Evolutionary conservation across 2,888 invertebrate genomes (phyloP).

Genomic region (Tipula helvola): DNA sequence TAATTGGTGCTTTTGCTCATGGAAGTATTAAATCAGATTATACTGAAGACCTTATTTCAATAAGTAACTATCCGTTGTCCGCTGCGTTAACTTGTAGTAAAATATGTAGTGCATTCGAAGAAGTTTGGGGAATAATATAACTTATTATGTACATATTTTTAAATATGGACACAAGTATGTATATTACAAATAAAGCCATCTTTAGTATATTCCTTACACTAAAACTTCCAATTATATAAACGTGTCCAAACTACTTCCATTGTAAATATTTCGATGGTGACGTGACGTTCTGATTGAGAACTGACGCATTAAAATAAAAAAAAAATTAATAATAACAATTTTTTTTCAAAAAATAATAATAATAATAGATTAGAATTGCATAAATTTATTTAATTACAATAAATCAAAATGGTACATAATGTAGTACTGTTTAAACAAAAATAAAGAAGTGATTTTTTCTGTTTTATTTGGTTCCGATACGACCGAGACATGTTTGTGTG

Average conservation of each 20-base stretch:
- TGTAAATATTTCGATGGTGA: constrained; percentile 7
- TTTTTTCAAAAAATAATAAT: not conserved
- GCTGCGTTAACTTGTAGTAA: constrained; percentile 95
- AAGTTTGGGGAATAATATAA: constrained; percentile 69
- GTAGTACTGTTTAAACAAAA: not conserved
- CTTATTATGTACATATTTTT: not conserved
- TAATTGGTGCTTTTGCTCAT: constrained; percentile 96
- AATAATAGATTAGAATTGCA: not conserved
- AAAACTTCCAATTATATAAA: not conserved
- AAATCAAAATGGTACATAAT: not conserved
- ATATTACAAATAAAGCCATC: not conserved
- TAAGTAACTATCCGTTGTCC: constrained; percentile 93
- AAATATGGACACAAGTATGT: too few species aligned
- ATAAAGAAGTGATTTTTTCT: not conserved
- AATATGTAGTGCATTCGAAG: constrained; percentile 88
- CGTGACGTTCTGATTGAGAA: not conserved
- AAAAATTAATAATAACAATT: not conserved
- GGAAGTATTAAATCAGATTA: constrained; percentile 84
- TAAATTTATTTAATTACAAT: not conserved
- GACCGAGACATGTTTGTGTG: not conserved
- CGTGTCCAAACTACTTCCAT: not conserved
- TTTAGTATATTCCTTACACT: not conserved
- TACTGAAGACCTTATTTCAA: constrained; percentile 77
- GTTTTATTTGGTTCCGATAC: not conserved
- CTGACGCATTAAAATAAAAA: not conserved